Evolutionary conservation across 2,797 vertebrate species (phyloP).

Genomic region (Pantherophis alleghaniensis): DNA sequence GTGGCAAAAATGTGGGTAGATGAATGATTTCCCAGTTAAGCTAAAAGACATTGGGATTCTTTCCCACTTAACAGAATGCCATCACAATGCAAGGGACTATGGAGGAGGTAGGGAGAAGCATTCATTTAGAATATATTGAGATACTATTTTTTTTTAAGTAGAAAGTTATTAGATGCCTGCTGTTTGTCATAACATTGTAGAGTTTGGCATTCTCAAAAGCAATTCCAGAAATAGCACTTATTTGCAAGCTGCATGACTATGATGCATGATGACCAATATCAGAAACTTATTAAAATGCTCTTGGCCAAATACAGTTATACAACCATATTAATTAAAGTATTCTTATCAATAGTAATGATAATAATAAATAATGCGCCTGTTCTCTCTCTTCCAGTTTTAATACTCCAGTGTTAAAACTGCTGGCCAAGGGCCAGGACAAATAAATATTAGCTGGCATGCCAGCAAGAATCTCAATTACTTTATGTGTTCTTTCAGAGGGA

Average conservation of each 20-base stretch:
- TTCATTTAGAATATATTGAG: slow-evolving; percentile 28
- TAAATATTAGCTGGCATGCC: background rate
- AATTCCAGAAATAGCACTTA: slow-evolving; percentile 44
- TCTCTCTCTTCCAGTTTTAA: slow-evolving; percentile 10
- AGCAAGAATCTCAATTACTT: slow-evolving; percentile 19
- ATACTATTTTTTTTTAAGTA: slow-evolving; percentile 25
- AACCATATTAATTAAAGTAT: background rate
- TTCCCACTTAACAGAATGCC: background rate
- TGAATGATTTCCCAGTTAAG: background rate
- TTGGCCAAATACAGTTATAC: slow-evolving; percentile 31
- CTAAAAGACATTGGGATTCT: background rate
- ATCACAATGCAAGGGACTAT: background rate
- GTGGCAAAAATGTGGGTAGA: background rate
- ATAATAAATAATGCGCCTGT: background rate
- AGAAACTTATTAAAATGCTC: slow-evolving; percentile 47
- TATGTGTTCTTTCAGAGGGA: slow-evolving; percentile 2
- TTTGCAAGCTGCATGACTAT: slow-evolving; percentile 42
- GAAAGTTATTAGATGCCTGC: slow-evolving; percentile 37
- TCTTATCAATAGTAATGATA: background rate
- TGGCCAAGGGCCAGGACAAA: background rate
- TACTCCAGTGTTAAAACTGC: background rate
- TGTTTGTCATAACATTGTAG: slow-evolving; percentile 33
- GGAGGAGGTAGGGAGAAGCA: background rate
- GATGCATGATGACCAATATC: slow-evolving; percentile 24
- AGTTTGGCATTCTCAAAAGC: slow-evolving; percentile 34